Base-by-base conservation (phyloP, 2,113 vertebrate genomes). In the Hypomesus transpacificus region DNA sequence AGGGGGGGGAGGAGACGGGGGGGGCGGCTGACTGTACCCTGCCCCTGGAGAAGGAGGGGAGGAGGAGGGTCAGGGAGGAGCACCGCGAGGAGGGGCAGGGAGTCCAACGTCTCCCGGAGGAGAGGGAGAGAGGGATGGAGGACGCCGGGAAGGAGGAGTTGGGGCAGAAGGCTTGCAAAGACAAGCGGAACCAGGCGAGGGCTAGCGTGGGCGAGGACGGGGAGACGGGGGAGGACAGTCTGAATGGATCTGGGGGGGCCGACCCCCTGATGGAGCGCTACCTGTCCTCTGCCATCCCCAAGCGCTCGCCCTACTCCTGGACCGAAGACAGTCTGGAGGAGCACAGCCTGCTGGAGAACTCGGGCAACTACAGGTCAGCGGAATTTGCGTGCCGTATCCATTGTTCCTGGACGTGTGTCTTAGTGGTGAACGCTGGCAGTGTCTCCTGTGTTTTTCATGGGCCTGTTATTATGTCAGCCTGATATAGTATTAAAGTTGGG, bases 201-300 rank as follows among this genome's bases (percentile, higher is more conserved):
- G 76, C 66, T 11, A 66, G 64, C 3, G 75, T 80, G n/a, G 71
- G 17, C 70, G 66, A 54, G 14, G 69, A 7, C 65, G 28, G 57
- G 66, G 77, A 73, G 66, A 72, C 70, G 8, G 64, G 14, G 28
- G 68, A 80, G 14, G 78, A 82, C 17, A 69, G 66, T 24, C 66
- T 68, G 16, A 20, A 39, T 18, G 13, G 5, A 8, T 62, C 69
- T 14, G 51, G 14, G 26, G 61, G 78, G 20, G 65, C 70, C 5
- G 83, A 87, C 72, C 77, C 83, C 5, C 18, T 92, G 1, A 85
- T 95, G 91, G 91, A 91, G n/a, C 90, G 92, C 53, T 95, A 94
- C 62, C 82, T 95, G 50, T 26, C 87, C 46, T 87, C 89, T 0
- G 87, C 71, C 0, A 86, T 64, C 0, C 51, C 31, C 21, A 72